phyloP scores from a whole-genome alignment of 1,140 invertebrate species.

The Nasonia longicornis region DNA sequence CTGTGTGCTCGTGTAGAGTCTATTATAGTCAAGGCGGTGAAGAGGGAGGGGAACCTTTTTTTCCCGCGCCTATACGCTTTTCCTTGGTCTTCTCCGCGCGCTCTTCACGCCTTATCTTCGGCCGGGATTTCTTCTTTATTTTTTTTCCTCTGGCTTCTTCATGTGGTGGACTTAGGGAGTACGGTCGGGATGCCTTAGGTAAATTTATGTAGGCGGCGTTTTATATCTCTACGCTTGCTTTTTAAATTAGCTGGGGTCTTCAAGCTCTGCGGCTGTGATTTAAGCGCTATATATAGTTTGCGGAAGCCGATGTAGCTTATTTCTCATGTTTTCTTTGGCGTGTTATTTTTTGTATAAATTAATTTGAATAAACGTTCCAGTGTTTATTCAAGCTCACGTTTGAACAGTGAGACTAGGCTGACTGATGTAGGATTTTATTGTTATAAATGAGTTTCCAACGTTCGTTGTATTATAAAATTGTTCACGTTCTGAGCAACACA shows the following conservation, averaged over 20 bases:
- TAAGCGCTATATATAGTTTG: background rate
- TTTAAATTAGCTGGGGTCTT: slow-evolving; percentile 17
- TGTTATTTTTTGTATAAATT: background rate
- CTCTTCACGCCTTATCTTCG: slow-evolving; percentile 18
- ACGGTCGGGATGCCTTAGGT: background rate
- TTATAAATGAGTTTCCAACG: too few relatives aligned
- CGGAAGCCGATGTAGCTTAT: background rate
- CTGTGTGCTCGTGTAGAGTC: background rate
- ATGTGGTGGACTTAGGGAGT: background rate
- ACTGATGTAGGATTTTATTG: too few relatives aligned
- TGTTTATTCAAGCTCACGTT: background rate
- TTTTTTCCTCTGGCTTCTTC: background rate
- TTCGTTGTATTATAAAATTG: too few relatives aligned
- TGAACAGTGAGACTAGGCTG: too few relatives aligned
- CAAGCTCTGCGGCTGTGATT: background rate
- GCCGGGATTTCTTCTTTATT: background rate
- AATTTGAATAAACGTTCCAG: background rate
- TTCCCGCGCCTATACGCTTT: background rate
- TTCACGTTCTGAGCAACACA: too few relatives aligned
- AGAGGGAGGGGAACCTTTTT: background rate
- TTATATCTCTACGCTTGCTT: background rate
- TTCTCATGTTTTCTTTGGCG: background rate
- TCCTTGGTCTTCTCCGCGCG: background rate
- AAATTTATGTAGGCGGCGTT: slow-evolving; percentile 26
- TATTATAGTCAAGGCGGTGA: background rate